Conservation (phyloP, 2,888 invertebrate genomes). For the Fissipunctia ypsillon region DNA sequence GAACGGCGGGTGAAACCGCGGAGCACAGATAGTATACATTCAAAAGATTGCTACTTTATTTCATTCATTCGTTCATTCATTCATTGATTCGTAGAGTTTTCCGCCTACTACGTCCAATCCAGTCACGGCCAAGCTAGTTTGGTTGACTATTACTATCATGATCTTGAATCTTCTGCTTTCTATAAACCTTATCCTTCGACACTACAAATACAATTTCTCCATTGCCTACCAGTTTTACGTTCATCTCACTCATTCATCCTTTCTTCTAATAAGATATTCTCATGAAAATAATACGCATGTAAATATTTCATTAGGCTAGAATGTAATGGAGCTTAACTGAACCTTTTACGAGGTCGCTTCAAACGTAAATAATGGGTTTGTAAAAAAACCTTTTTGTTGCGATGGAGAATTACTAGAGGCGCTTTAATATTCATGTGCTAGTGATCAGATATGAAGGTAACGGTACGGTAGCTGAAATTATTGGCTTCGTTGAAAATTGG, state of each 20-base stretch:
- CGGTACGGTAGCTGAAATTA: constrained; percentile 21
- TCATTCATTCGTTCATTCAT: too few species aligned
- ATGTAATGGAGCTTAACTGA: constrained; percentile 63
- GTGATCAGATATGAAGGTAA: constrained; percentile 46
- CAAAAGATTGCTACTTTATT: too few species aligned
- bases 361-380: constrained; percentile 60
- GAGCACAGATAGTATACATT: too few species aligned
- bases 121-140: too few species aligned
- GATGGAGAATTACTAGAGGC: constrained; percentile 57
- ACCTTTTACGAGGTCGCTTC: constrained; percentile 61
- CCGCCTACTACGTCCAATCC: too few species aligned
- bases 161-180: too few species aligned
- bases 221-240: constrained; percentile 19
- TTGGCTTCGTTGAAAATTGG: constrained; percentile 12
- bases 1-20: too few species aligned
- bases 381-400: constrained; percentile 65
- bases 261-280: constrained; percentile 46
- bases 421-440: constrained; percentile 65
- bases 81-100: too few species aligned
- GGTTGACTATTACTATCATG: too few species aligned
- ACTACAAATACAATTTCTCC: constrained; percentile 1
- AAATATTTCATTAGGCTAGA: constrained; percentile 67
- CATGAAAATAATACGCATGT: constrained; percentile 57
- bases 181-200: not conserved
- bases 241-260: constrained; percentile 29